Evolutionary conservation across 2,888 invertebrate genomes (phyloP), one percentile per base, ranked within the genome.

Genomic region (Thecocarcelia acutangulata): DNA sequence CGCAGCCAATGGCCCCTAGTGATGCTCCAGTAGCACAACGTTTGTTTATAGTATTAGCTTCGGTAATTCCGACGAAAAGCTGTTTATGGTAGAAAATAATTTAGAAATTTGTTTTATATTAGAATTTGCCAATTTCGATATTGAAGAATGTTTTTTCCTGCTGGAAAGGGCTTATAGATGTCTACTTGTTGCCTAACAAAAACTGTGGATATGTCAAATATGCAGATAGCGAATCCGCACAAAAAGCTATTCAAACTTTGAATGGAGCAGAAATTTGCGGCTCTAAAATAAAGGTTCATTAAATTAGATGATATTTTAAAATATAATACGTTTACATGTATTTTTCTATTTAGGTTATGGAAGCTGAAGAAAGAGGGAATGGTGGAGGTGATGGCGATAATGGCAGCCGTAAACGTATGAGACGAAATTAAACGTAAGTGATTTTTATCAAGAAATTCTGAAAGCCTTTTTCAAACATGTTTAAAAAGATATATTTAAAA

Each of bases 151-250:
- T 96, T 19, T 98, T 98, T 90, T 96, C 96, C 86, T 94, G 97
- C 86, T 98, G 98, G 91, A 97, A 97, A 6, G 94, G 95, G 88
- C 92, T 98, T 11, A 97, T 97, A 76, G 97, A 97, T 90, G 96
- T 97, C 2, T 97, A 97, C 88, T 94, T 97, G 89, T 91, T 98
- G 85, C 95, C 95, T 59, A 96, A 97, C 88, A 96, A 96, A 88
- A 97, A 97, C 87, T 97, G 96, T 90, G 98, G 98, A 0, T 98
- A 97, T 91, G 97, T 96, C 6, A 96, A 97, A 87, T 98, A 95
- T 91, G 95, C 96, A 3, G 93, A 92, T 59, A 92, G 92, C 68
- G 93, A 94, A 46, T 94, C 96, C 82, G 97, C 97, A 0, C 87
- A 88, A 64, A 87, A 87, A 78, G 91, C 91, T 0, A 90, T 91